These are phyloP conservation scores for Thamnophis sirtalis DNA, from an alignment of 2,113 vertebrate species.

Conservation along the genomic window DNA sequence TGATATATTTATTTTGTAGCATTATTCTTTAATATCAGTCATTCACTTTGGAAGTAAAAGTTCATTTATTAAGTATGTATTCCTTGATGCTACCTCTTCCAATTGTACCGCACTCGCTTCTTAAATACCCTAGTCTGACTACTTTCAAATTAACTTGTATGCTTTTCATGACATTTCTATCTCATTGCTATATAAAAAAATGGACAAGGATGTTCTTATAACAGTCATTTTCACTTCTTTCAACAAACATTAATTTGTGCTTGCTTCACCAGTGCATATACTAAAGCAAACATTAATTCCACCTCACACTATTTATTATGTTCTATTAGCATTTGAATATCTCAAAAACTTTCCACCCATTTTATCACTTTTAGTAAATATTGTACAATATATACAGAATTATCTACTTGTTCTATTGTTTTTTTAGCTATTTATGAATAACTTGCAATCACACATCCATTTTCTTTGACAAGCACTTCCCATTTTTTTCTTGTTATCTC, in stretches of 20 bases:
- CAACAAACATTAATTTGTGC: not conserved
- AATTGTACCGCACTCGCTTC: not conserved
- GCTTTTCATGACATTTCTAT: not conserved
- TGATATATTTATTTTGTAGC: not conserved
- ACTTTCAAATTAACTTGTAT: not conserved
- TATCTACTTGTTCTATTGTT: not conserved
- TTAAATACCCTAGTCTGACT: not conserved
- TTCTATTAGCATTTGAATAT: not conserved
- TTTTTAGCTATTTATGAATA: not conserved
- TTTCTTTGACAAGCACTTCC: not conserved
- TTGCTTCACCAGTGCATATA: no score
- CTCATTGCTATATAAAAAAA: not conserved
- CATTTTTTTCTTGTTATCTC: not conserved
- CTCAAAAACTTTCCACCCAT: not conserved
- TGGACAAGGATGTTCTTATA: not conserved
- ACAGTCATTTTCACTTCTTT: not conserved
- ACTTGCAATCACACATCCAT: not conserved
- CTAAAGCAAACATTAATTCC: not conserved
- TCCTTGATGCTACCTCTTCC: not conserved
- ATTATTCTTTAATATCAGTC: not conserved
- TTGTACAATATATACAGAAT: not conserved
- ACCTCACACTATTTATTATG: not conserved
- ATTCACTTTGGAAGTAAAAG: not conserved
- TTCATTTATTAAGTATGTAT: not conserved
- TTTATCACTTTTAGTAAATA: not conserved